phyloP scores from a whole-genome alignment of 2,888 invertebrate species.

The Nomada ferruginata region DNA sequence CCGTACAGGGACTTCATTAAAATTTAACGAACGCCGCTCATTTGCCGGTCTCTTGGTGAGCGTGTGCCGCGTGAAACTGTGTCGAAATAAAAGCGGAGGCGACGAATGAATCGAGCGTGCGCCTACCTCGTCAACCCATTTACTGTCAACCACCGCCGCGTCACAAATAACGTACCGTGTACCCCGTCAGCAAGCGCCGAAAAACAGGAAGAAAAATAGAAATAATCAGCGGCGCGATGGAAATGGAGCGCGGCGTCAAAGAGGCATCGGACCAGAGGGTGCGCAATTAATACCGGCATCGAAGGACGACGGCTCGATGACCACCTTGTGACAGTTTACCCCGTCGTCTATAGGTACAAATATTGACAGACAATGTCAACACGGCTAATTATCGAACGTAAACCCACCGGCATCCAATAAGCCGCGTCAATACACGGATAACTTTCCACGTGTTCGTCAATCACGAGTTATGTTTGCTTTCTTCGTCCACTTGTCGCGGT shows the following conservation, averaged over 20 bases:
- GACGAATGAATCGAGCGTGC: slow-evolving; percentile 18
- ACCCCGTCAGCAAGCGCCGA: neutral
- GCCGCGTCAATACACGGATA: slow-evolving; percentile 45
- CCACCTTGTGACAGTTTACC: slow-evolving; percentile 52
- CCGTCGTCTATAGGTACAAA: slow-evolving; percentile 17
- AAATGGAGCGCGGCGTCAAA: slow-evolving; percentile 27
- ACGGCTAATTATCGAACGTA: slow-evolving; percentile 78
- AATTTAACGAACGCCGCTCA: slow-evolving; percentile 51
- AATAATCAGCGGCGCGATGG: slow-evolving; percentile 26
- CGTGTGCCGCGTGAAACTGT: slow-evolving; percentile 33
- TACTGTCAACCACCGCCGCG: neutral
- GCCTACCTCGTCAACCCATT: neutral
- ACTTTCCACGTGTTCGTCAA: slow-evolving; percentile 30
- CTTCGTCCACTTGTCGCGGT: neutral
- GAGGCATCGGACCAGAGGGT: slow-evolving; percentile 51
- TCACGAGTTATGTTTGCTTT: neutral
- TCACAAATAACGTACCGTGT: neutral
- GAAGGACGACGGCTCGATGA: slow-evolving; percentile 62
- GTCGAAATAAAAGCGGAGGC: slow-evolving; percentile 40
- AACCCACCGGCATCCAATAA: slow-evolving; percentile 52
- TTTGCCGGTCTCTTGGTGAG: slow-evolving; percentile 32
- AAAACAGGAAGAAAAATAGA: neutral
- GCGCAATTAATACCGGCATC: slow-evolving; percentile 76
- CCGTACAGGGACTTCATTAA: slow-evolving; percentile 47
- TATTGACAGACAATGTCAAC: slow-evolving; percentile 59